These are phyloP conservation scores for Babylonia areolata DNA, from an alignment of 1,140 invertebrate genomes.

Conservation along the genomic window DNA sequence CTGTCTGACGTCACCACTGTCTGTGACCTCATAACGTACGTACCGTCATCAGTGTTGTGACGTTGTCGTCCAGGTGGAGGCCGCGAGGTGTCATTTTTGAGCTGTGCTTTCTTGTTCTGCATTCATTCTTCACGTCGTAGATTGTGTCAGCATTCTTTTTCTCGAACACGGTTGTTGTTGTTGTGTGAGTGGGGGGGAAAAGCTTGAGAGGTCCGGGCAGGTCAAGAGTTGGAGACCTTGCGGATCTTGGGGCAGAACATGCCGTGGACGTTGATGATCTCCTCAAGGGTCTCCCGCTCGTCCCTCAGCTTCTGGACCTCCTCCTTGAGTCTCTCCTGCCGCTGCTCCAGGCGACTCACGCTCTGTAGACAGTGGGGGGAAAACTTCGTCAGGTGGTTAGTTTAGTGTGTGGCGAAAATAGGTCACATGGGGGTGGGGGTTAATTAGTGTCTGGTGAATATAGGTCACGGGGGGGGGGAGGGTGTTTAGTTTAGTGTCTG, in stretches of 20 bases:
- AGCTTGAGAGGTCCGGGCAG: neutral
- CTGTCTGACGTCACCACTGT: no score
- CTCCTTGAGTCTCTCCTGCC: conserved; percentile 46
- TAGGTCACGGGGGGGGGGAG: no score
- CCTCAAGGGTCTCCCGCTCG: conserved; percentile 55
- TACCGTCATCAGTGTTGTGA: neutral
- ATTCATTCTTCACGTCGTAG: no score
- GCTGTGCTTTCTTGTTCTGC: no score
- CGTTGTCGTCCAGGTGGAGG: neutral
- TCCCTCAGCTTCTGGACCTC: conserved; percentile 54
- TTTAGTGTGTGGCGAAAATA: no score
- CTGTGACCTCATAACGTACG: neutral
- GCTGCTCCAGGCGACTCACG: conserved; percentile 50
- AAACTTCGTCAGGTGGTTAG: neutral
- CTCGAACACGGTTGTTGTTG: neutral
- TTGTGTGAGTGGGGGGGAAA: neutral
- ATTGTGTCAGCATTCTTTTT: no score
- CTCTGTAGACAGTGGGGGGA: no score
- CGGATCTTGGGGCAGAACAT: conserved; percentile 57
- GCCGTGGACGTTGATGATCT: conserved; percentile 56
- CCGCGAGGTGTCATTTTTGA: no score
- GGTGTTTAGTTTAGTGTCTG: no score
- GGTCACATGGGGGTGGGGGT: no score
- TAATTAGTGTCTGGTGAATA: no score
- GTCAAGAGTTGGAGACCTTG: conserved; percentile 28